These are phyloP conservation scores for Neocrepidodera transversa DNA, from an alignment of 2,888 invertebrate species.

Conservation along the genomic window DNA sequence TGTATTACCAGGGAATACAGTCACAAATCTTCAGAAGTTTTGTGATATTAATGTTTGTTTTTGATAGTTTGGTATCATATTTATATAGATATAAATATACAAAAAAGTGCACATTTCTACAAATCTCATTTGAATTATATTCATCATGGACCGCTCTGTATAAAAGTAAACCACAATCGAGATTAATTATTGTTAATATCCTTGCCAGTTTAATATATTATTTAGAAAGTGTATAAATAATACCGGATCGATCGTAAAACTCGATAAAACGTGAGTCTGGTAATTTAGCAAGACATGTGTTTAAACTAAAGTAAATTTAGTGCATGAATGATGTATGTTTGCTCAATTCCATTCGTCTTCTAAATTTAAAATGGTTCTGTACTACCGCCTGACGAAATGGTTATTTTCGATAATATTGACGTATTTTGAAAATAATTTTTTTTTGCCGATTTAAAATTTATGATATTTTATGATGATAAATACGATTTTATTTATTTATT, in stretches of 20 bases:
- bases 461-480: too few species aligned
- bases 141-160: too few species aligned
- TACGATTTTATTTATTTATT: too few species aligned
- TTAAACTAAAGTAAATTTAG: conserved; percentile 10
- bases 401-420: conserved; percentile 4
- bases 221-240: conserved; percentile 15
- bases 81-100: too few species aligned
- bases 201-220: conserved; percentile 4
- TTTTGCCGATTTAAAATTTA: background rate
- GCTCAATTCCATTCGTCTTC: background rate
- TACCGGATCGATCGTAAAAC: conserved; percentile 3
- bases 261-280: conserved; percentile 1
- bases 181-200: conserved; percentile 1
- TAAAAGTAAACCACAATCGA: too few species aligned
- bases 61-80: too few species aligned
- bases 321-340: conserved; percentile 6
- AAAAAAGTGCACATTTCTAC: too few species aligned
- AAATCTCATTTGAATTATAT: too few species aligned
- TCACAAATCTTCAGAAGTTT: too few species aligned
- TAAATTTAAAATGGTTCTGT: background rate
- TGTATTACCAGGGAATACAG: too few species aligned
- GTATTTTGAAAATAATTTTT: conserved; percentile 7
- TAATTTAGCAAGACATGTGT: conserved; percentile 7
- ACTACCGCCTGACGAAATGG: background rate
- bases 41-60: too few species aligned